A percentile compares a stretch with the other conserved stretches of the same genome.
phyloP scores from a whole-genome alignment of 2,797 vertebrate species.

The Myripristis jacobus region DNA sequence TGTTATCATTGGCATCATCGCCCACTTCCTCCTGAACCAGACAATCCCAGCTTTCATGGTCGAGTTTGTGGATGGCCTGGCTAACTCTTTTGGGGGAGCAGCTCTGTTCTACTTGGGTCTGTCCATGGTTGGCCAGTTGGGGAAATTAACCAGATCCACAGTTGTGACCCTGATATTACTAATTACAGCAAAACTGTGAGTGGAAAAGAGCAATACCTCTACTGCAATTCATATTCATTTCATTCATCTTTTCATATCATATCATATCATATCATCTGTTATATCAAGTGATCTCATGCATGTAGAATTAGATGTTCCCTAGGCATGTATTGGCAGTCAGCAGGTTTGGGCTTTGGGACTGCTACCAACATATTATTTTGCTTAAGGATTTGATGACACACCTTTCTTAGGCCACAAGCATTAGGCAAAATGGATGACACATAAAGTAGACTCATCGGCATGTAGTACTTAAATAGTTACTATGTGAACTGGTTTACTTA shows the following conservation, averaged over 20 bases:
- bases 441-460: conserved; percentile 8
- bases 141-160: conserved; percentile 90
- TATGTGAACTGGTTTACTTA: conserved; percentile 16
- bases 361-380: conserved; percentile 40
- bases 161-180: conserved; percentile 94
- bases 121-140: conserved; percentile 96
- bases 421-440: conserved; percentile 31
- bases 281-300: neutral
- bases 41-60: conserved; percentile 91
- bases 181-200: conserved; percentile 98
- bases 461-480: conserved; percentile 1
- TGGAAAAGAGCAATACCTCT: conserved; percentile 46
- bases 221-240: neutral
- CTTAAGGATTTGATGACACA: conserved; percentile 55
- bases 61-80: conserved; percentile 94
- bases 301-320: conserved; percentile 7
- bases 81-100: conserved; percentile 93
- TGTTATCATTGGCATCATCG: conserved; percentile 93
- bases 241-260: too few species aligned
- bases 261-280: neutral
- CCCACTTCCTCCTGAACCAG: conserved; percentile 91
- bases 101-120: conserved; percentile 98
- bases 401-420: conserved; percentile 39
- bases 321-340: conserved; percentile 22
- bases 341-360: conserved; percentile 29